Evolutionary conservation across 2,888 invertebrate genomes (phyloP), one percentile per base, ranked within the genome.

Genomic region (Drosophila cognata): DNA sequence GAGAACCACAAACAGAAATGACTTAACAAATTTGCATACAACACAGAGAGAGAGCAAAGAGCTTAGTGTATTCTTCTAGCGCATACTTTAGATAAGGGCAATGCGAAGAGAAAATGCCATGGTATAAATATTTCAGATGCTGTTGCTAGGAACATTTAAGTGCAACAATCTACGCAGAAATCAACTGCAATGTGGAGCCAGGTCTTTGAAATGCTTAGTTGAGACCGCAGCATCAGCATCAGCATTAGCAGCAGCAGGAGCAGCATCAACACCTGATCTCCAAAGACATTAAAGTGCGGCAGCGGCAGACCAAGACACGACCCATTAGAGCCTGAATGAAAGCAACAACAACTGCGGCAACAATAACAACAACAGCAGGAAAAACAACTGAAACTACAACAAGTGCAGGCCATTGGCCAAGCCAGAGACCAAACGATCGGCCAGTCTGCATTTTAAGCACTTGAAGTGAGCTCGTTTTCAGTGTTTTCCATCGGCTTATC

Each of bases 261-360:
- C 88, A 84, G 84, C 91, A 91, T 92, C 91, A 92, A 92, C 92
- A 92, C 92, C 92, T 92, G 92, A 91, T 92, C 89, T 88, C 79
- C 88, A 84, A 87, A 90, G 79, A 86, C 84, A 89, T 89, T 88
- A 87, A 87, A 88, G 73, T 71, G 88, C 85, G 78, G 82, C 77
- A 74, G 56, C 59, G 61, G 60, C 62, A 76, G 84, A 76, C 77
- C 84, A 53, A 83, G 77, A 80, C 77, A 74, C 79, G 76, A 85
- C 78, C 77, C 81, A 88, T 79, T 78, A 75, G 89, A 77, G 74
- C 70, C 74, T 68, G 77, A 69, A 80, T 72, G 41, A 74, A 74
- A 74, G 57, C 64, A 65, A 48, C 57, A 59, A 33, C 50, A 59
- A 59, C 31, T 48, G 53, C 41, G 53, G 11, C 63, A 60, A 31